Percentiles rank a stretch among this genome's conserved stretches.
Evolutionary conservation across 2,797 vertebrate genomes (phyloP).

Genomic region (Distichodus sexfasciatus): DNA sequence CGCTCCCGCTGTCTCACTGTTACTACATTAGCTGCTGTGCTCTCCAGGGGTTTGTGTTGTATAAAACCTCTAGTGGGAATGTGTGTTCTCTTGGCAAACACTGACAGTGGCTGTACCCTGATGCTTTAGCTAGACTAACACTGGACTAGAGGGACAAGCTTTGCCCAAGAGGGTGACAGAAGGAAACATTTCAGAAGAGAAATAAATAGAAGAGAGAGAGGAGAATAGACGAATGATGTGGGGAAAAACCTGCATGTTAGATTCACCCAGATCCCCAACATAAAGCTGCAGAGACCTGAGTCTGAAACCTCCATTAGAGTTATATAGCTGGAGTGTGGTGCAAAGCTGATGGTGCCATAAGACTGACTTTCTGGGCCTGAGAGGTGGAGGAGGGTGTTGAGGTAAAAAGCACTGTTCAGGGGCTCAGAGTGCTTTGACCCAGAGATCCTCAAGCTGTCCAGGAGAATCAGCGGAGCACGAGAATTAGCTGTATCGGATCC

Average conservation of each 20-base stretch:
- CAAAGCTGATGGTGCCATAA: neutral
- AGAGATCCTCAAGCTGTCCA: neutral
- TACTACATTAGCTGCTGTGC: neutral
- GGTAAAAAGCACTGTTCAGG: neutral
- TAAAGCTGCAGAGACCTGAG: neutral
- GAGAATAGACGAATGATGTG: neutral
- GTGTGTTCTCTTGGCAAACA: neutral
- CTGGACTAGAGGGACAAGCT: conserved; percentile 3
- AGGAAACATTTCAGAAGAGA: no score
- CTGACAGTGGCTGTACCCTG: neutral
- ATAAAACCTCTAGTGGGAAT: neutral
- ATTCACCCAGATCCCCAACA: neutral
- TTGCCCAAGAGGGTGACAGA: no score
- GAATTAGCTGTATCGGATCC: neutral
- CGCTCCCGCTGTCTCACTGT: neutral
- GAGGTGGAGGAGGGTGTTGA: neutral
- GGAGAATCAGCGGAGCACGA: neutral
- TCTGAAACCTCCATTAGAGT: neutral
- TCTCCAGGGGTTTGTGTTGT: neutral
- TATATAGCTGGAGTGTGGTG: neutral
- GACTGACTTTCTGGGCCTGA: no score
- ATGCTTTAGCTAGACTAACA: conserved; percentile 1
- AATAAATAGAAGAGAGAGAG: neutral
- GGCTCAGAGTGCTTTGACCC: neutral
- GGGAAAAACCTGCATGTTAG: neutral